Conservation (phyloP, 2,888 invertebrate species). For the Teleogryllus oceanicus region DNA sequence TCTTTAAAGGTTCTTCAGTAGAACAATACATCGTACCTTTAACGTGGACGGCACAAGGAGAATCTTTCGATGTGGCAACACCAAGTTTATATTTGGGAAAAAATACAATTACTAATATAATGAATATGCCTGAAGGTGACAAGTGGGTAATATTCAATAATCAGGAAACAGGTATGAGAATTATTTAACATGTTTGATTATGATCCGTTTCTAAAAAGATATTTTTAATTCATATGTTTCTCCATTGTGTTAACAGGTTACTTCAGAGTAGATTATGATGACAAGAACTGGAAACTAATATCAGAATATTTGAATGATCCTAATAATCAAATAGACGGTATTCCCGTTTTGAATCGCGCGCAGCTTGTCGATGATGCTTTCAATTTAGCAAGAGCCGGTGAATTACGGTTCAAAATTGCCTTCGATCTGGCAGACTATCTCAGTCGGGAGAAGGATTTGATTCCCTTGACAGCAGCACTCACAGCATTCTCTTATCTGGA, state of each 20-base stretch:
- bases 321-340: neutral
- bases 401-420: neutral
- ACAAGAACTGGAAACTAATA: neutral
- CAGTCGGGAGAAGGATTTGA: neutral
- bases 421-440: neutral
- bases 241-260: neutral
- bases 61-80: neutral
- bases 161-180: neutral
- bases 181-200: neutral
- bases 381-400: neutral
- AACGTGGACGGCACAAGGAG: neutral
- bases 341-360: neutral
- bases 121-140: neutral
- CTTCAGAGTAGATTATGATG: neutral
- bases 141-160: neutral
- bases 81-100: neutral
- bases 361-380: neutral
- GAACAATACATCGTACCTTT: neutral
- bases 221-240: neutral
- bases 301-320: neutral
- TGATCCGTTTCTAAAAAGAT: neutral
- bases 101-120: neutral
- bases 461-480: neutral
- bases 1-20: neutral
- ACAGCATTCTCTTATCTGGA: constrained; percentile 44